A percentile compares a stretch with the other conserved stretches of the same genome.
phyloP scores from a whole-genome alignment of 2,888 invertebrate species.

The Tiliacea aurago region DNA sequence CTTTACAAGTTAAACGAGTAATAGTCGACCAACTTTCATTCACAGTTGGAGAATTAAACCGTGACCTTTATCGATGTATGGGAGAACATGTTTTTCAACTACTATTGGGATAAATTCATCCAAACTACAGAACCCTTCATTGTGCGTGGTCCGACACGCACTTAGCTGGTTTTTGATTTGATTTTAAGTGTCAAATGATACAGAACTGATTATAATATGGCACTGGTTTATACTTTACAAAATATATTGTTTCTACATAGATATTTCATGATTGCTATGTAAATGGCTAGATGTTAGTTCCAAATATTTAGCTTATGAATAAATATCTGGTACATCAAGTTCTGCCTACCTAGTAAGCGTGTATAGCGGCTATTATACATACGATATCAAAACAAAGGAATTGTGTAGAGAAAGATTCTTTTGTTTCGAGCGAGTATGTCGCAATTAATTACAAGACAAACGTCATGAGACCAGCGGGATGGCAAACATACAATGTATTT shows the following conservation, averaged over 20 bases:
- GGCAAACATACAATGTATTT: constrained; percentile 36
- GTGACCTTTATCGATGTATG: no score
- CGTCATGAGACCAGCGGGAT: constrained; percentile 34
- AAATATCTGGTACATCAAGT: neutral
- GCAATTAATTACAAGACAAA: constrained; percentile 53
- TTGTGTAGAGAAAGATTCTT: constrained; percentile 36
- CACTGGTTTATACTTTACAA: neutral
- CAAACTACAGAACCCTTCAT: no score
- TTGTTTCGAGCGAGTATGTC: constrained; percentile 50
- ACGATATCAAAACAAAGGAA: constrained; percentile 45
- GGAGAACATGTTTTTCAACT: no score
- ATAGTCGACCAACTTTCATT: no score
- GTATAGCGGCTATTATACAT: neutral
- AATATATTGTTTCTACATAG: neutral
- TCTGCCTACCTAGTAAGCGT: neutral
- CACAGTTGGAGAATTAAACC: no score
- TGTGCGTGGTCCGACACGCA: no score
- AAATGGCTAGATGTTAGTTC: neutral
- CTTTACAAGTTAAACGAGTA: no score
- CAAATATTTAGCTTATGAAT: neutral
- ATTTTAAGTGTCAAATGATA: neutral
- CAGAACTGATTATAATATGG: neutral
- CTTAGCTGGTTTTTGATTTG: neutral
- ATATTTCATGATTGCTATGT: neutral
- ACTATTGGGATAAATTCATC: no score